Base-by-base conservation (phyloP, 1,140 invertebrate genomes). In the Nylanderia fulva region DNA sequence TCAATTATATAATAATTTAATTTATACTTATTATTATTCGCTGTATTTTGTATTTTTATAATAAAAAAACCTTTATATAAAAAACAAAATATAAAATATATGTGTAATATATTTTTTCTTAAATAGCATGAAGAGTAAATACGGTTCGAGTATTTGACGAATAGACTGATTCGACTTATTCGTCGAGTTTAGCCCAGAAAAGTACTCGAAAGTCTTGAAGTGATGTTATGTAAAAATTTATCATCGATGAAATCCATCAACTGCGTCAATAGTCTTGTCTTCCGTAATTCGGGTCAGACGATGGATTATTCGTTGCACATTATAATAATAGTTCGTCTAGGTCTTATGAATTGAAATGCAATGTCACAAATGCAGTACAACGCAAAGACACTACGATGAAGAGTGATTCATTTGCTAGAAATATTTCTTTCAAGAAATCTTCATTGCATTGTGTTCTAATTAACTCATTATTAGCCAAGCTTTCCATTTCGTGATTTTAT, bases 351-450 rank as follows among this genome's bases (percentile, higher is more conserved):
- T 68, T 79, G 27, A 68, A 48, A 48, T 48, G 45, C 36, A 58
- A 36, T 21, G 39, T 77, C 75, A 21, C 60, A 66, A 77, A 64
- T 18, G 60, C 39, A 48, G 24, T 13, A 52, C 8, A 52, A 66
- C 29, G 45, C 29, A 48, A 33, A 13, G 1, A 39, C 45, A 66
- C 7, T 52, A 29, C 29, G 42, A 79, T 61, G 15, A 66, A 52
- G 29, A 52, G 36, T n/a, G 56, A 15, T 39, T 56, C 6, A 42
- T 45, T 45, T 15, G 45, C 29, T 79, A 52, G 13, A 54, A 54
- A 7, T 79, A 66, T 54, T 68, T 68, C 42, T 79, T 48, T 79
- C 29, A 33, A 66, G 42, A 79, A 79, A 79, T 52, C 61, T 64
- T 45, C 27, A 33, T 33, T 77, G 11, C 18, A 21, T 13, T 48